Conservation (phyloP, 2,113 vertebrate species). For the Perognathus longimembris region DNA sequence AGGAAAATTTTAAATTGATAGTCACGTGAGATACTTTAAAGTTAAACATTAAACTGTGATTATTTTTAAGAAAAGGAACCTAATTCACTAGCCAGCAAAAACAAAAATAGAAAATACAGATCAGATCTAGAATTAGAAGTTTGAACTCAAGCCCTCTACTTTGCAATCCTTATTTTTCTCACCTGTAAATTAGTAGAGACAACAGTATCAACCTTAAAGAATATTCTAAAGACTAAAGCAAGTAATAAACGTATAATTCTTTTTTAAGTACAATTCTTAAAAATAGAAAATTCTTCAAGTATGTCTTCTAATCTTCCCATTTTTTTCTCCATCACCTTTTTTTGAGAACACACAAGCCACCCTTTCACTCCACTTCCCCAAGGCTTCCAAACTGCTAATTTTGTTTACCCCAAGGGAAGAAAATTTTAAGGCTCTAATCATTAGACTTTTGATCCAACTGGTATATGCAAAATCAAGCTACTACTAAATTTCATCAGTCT, state of each 20-base stretch:
- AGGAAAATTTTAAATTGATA: conserved; percentile 8
- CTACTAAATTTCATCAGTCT: neutral
- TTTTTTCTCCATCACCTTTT: neutral
- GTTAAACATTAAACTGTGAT: neutral
- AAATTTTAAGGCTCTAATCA: neutral
- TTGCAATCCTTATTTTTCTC: neutral
- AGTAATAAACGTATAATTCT: neutral
- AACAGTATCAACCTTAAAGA: neutral
- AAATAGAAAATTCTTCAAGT: neutral
- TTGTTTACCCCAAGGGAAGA: neutral
- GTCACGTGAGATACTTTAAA: neutral
- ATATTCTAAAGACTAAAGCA: conserved; percentile 40
- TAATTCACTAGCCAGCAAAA: neutral
- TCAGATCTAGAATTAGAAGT: conserved; percentile 38
- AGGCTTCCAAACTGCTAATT: conserved; percentile 8
- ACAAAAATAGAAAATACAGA: neutral
- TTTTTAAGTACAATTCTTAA: neutral
- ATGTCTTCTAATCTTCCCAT: neutral
- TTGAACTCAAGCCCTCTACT: neutral
- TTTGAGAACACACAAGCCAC: neutral
- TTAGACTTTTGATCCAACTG: neutral
- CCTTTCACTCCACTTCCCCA: neutral
- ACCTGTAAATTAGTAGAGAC: conserved; percentile 19
- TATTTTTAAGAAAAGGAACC: neutral
- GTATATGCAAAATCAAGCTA: neutral